Evolutionary conservation across 2,113 vertebrate genomes (phyloP).

Genomic region (Cinclus mexicanus): DNA sequence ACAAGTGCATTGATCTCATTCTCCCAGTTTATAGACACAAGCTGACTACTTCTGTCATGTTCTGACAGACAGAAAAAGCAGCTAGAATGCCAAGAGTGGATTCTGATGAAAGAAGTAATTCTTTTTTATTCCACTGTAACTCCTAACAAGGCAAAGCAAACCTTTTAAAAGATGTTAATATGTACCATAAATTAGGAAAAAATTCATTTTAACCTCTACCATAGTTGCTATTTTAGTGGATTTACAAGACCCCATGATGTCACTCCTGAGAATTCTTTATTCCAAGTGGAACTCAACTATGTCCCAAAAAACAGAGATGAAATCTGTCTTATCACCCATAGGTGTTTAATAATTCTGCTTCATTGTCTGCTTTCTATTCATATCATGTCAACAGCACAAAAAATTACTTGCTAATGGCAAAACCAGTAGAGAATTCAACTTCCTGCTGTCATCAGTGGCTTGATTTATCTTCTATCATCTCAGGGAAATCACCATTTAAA

Average conservation of each 20-base stretch:
- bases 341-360: conserved; percentile 20
- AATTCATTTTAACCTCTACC: not conserved
- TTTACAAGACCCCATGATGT: not conserved
- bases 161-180: not conserved
- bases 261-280: not conserved
- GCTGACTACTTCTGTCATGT: not conserved
- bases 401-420: not conserved
- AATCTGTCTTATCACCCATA: not conserved
- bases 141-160: not conserved
- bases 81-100: not conserved
- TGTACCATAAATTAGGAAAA: not conserved
- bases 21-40: not conserved
- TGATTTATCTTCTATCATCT: not conserved
- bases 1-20: not conserved
- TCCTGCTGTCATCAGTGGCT: not conserved
- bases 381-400: not conserved
- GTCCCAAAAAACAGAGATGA: not conserved
- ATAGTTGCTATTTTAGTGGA: not conserved
- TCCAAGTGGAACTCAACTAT: not conserved
- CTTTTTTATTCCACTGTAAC: not conserved
- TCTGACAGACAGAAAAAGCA: not conserved
- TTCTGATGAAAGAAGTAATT: conserved; percentile 8
- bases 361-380: not conserved
- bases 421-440: conserved; percentile 4
- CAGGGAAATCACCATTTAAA: not conserved